Evolutionary conservation across 2,888 invertebrate genomes (phyloP).

Genomic region (Eilema caniola): DNA sequence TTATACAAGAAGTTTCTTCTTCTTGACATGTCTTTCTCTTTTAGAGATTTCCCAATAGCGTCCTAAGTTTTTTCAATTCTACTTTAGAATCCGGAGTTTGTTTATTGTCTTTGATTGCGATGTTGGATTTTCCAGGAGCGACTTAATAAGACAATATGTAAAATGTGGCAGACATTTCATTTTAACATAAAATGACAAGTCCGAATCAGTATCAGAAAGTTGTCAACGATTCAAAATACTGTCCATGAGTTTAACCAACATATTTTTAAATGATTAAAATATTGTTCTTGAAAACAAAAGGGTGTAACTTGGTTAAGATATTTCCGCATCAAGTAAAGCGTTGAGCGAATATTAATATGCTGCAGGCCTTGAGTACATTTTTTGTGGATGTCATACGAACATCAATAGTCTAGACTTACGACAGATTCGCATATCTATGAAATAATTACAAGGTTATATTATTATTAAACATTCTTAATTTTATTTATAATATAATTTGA

Average conservation of each 20-base stretch:
- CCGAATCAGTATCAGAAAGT: slow-evolving; percentile 1
- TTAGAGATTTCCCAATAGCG: too few species aligned
- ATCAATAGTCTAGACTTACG: slow-evolving; percentile 26
- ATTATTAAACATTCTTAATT: not conserved
- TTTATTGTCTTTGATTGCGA: too few species aligned
- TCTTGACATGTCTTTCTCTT: too few species aligned
- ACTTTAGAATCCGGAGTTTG: too few species aligned
- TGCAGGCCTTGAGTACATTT: slow-evolving; percentile 7
- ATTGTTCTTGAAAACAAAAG: not conserved
- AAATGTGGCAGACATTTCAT: too few species aligned
- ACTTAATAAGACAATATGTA: too few species aligned
- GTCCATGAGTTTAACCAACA: not conserved
- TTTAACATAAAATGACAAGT: not conserved
- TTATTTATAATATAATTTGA: not conserved
- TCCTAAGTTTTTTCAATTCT: too few species aligned
- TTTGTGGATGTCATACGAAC: not conserved
- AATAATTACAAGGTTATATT: slow-evolving; percentile 3
- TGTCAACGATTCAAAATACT: not conserved
- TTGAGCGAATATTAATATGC: not conserved
- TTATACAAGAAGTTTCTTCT: too few species aligned
- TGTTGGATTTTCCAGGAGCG: too few species aligned
- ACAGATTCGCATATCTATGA: not conserved
- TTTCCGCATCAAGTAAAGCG: slow-evolving; percentile 33
- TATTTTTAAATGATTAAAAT: not conserved
- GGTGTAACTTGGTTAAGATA: not conserved